A percentile compares a stretch with the other conserved stretches of the same genome.
These are phyloP conservation scores for Druceiella hillmani DNA, from an alignment of 2,888 invertebrate genomes.

Conservation along the genomic window DNA sequence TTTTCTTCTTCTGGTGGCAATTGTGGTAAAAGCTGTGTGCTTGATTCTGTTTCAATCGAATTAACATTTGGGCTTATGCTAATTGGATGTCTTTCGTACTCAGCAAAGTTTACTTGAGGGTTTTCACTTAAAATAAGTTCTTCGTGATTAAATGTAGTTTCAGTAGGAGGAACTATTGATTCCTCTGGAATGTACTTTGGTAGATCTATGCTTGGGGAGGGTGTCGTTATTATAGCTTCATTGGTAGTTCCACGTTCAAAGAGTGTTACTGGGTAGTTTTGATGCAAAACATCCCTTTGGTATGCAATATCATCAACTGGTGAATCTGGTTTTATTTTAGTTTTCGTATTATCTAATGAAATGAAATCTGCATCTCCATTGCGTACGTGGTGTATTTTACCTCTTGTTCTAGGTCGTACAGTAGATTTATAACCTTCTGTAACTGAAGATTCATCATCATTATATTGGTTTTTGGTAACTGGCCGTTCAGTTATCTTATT, in stretches of 20 bases:
- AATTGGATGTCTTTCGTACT: too few species aligned
- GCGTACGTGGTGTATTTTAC: slow-evolving; percentile 48
- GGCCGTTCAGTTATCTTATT: slow-evolving; percentile 40
- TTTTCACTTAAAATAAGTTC: too few species aligned
- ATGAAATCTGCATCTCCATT: slow-evolving; percentile 36
- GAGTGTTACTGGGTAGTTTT: slow-evolving; percentile 57
- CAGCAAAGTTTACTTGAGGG: too few species aligned
- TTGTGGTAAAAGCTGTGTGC: too few species aligned
- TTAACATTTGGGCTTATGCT: too few species aligned
- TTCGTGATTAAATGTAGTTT: too few species aligned
- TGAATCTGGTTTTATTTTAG: slow-evolving; percentile 28
- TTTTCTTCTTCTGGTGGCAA: too few species aligned
- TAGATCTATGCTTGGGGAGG: slow-evolving; percentile 31
- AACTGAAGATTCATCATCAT: slow-evolving; percentile 31
- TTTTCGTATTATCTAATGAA: slow-evolving; percentile 30
- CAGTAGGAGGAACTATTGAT: too few species aligned
- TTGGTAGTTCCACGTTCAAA: slow-evolving; percentile 47
- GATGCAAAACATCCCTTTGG: slow-evolving; percentile 57
- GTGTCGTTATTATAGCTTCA: slow-evolving; percentile 45
- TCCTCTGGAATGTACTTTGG: too few species aligned
- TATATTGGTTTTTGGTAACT: slow-evolving; percentile 30
- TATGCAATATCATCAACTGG: slow-evolving; percentile 49
- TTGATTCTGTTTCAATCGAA: too few species aligned
- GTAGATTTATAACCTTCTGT: slow-evolving; percentile 28
- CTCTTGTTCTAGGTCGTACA: slow-evolving; percentile 44